A percentile compares a stretch with the other conserved stretches of the same genome.
Conservation (phyloP, 2,113 vertebrate species). For the Glaucidium brasilianum region DNA sequence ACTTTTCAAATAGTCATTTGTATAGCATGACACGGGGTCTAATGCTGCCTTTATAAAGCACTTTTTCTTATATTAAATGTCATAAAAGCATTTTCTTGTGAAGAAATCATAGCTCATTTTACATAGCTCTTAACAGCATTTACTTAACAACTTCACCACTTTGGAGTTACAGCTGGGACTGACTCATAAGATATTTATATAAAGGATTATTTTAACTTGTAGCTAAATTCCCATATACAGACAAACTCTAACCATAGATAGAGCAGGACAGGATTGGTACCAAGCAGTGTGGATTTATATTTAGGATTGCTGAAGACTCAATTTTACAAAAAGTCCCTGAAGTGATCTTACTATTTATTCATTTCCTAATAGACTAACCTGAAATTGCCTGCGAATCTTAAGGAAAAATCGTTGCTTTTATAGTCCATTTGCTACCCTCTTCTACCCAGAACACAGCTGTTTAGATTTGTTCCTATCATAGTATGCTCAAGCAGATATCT, state of each 20-base stretch:
- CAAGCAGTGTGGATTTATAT: slow-evolving; percentile 48
- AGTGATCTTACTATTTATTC: slow-evolving; percentile 24
- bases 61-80: slow-evolving; percentile 27
- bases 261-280: slow-evolving; percentile 42
- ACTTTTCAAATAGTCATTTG: slow-evolving; percentile 10
- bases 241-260: slow-evolving; percentile 46
- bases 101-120: slow-evolving; percentile 55
- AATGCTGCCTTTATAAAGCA: background rate
- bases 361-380: slow-evolving; percentile 37
- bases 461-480: background rate
- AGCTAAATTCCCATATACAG: slow-evolving; percentile 66
- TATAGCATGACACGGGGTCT: background rate
- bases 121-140: slow-evolving; percentile 59
- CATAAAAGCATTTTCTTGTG: slow-evolving; percentile 60
- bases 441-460: background rate
- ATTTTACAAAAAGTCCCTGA: slow-evolving; percentile 28
- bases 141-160: slow-evolving; percentile 58
- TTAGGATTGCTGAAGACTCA: slow-evolving; percentile 55
- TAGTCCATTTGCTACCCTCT: background rate
- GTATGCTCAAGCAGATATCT: background rate
- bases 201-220: slow-evolving; percentile 62
- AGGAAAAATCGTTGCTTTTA: background rate
- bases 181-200: slow-evolving; percentile 72
- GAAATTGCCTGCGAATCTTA: background rate
- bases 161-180: slow-evolving; percentile 64